Base-by-base conservation (phyloP, 2,797 vertebrate genomes). In the Lateolabrax maculatus region DNA sequence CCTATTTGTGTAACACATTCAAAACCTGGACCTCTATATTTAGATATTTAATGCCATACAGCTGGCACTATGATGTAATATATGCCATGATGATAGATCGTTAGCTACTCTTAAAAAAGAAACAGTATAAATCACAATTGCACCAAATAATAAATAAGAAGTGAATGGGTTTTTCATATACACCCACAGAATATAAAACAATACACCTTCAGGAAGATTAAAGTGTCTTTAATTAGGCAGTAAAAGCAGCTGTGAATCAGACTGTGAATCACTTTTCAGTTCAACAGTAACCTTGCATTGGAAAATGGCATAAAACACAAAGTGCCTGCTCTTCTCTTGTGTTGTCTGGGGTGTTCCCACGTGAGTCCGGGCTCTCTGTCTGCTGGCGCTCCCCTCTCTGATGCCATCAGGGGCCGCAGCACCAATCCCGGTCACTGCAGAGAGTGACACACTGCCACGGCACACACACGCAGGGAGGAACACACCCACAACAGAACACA, bases 361-460 rank as follows among this genome's bases (percentile, higher is more conserved):
- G 29, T 61, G 75, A 77, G n/a, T 49, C 31, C 66, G 53, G 65
- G 36, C 79, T 77, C 77, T 69, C 79, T 9, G 55, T 75, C 81
- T 62, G 70, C 84, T 83, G 79, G 81, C 79, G 5, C 70, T 67
- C 29, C 27, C 67, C 75, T 67, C 71, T 85, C 62, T 43, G 80
- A 78, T 84, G n/a, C 86, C 93, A 92, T 92, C 92, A 89, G 92
- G 91, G 86, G 77, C 86, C 86, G 19, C 90, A 80, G 89, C 84
- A 73, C 66, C 60, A 58, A 72, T 80, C 89, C 91, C 86, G 81
- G 78, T 80, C 79, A n/a, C 79, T 53, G 85, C 80, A 41, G 93
- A 89, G 92, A 88, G 73, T 52, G 70, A 74, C 88, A 87, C 89
- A 75, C 90, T 66, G 86, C 53, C 74, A 48, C 9, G 2, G 71